Conservation (phyloP, 2,113 vertebrate species). For the Mesembrinibis cayennensis region DNA sequence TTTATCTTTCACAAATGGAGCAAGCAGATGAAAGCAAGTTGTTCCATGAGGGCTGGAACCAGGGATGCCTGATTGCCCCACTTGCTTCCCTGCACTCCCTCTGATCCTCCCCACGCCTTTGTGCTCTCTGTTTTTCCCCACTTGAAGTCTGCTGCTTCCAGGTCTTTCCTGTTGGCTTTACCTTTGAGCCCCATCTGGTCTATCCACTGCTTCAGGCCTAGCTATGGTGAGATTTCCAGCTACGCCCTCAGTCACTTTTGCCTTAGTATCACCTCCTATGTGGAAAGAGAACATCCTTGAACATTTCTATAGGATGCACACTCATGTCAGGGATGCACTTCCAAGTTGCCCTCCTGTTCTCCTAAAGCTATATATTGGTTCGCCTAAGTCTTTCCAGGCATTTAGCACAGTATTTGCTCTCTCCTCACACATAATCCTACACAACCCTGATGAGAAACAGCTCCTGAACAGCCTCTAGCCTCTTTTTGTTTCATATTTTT, state of each 20-base stretch:
- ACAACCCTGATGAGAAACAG: background rate
- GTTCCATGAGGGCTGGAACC: background rate
- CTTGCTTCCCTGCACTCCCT: background rate
- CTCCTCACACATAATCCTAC: background rate
- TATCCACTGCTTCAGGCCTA: background rate
- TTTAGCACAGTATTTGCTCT: background rate
- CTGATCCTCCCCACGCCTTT: background rate
- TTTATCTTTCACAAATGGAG: background rate
- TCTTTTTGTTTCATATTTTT: slow-evolving; percentile 2
- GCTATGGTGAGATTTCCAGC: background rate
- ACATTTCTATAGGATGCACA: background rate
- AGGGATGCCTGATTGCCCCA: fast-evolving
- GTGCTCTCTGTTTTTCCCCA: background rate
- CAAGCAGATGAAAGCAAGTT: background rate
- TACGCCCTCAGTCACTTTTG: background rate
- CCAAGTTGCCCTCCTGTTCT: background rate
- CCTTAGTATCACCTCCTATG: background rate
- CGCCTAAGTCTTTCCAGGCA: background rate
- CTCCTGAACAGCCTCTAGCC: background rate
- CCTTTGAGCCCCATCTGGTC: background rate
- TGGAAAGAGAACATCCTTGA: background rate
- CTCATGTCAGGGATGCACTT: background rate
- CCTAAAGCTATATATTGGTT: background rate
- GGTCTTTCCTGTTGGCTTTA: background rate
- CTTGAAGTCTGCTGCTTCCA: background rate